Conservation (phyloP, 2,113 vertebrate species). For the Pogonocichla stellata region DNA sequence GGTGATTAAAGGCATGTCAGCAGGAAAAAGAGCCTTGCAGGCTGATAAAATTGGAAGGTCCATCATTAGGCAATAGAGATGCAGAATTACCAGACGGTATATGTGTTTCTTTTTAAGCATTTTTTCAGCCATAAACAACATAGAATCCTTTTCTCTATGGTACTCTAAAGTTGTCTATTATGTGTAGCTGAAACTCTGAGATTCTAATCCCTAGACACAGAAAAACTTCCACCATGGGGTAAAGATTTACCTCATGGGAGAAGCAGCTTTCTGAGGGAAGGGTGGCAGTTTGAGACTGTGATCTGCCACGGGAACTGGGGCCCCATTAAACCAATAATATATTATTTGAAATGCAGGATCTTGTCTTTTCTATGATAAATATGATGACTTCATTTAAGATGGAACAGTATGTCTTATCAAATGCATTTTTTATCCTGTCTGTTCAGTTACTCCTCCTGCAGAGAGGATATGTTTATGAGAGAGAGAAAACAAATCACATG, state of each 20-base stretch:
- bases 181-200: not conserved
- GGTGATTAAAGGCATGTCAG: not conserved
- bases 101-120: not conserved
- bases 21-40: not conserved
- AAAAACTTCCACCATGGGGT: not conserved
- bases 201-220: not conserved
- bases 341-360: not conserved
- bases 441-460: not conserved
- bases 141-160: not conserved
- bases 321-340: not conserved
- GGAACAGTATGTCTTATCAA: not conserved
- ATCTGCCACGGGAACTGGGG: not conserved
- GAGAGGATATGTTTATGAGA: not conserved
- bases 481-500: not conserved
- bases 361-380: not conserved
- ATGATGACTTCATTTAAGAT: not conserved
- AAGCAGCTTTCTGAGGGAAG: not conserved
- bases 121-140: not conserved
- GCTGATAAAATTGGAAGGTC: not conserved
- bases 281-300: not conserved
- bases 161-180: not conserved
- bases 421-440: not conserved
- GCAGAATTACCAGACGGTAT: not conserved
- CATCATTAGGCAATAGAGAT: not conserved
- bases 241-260: not conserved